Conservation (phyloP, 1,140 invertebrate genomes). For the Drosophila lacertosa region DNA sequence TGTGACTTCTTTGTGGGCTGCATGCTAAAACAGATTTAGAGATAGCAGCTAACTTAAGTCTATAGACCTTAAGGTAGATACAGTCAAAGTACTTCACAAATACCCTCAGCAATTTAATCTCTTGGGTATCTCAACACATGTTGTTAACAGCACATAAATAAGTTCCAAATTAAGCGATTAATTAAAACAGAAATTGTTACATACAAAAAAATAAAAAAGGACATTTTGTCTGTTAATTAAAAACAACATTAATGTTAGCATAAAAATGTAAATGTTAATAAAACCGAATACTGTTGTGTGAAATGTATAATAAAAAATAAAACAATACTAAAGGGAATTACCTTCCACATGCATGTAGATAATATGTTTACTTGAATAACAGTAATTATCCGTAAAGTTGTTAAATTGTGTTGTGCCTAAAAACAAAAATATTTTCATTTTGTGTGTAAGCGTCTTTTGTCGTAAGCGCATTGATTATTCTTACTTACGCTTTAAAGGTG, state of each 20-base stretch:
- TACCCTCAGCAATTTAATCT: too few relatives aligned
- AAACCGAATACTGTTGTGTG: background rate
- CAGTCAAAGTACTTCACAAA: too few relatives aligned
- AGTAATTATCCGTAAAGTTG: background rate
- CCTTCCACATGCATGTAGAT: too few relatives aligned
- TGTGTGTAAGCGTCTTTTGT: constrained; percentile 9
- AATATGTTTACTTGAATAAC: background rate
- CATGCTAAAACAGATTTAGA: too few relatives aligned
- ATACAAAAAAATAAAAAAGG: too few relatives aligned
- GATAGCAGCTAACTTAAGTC: too few relatives aligned
- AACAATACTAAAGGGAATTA: background rate
- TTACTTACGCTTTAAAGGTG: constrained; percentile 26
- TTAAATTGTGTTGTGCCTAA: background rate
- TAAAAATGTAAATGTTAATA: background rate
- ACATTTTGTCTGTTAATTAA: background rate
- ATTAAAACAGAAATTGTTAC: too few relatives aligned
- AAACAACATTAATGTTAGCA: background rate
- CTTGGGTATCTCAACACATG: too few relatives aligned
- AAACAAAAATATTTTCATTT: background rate
- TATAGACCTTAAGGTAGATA: too few relatives aligned
- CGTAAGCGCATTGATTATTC: constrained; percentile 26
- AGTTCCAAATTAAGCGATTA: too few relatives aligned
- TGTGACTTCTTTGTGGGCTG: too few relatives aligned
- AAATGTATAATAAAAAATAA: background rate
- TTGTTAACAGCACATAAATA: too few relatives aligned